Evolutionary conservation across 2,113 vertebrate genomes (phyloP).

Genomic region (Macquaria ambigua): DNA sequence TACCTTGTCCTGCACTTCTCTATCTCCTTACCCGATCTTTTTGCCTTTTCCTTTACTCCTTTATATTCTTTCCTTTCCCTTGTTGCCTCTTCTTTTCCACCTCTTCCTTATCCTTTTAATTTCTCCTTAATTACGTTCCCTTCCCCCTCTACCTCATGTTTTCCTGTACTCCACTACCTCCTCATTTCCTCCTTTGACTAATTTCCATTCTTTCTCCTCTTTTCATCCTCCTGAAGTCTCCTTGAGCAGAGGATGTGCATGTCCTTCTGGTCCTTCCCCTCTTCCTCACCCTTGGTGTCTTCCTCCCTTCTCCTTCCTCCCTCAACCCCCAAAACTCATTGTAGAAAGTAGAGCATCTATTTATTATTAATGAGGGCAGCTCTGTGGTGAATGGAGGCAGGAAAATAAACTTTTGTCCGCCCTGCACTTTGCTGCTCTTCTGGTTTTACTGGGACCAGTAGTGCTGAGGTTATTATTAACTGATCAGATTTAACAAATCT

Average conservation of each 20-base stretch:
- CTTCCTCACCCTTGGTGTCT: background rate
- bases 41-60: background rate
- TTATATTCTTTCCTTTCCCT: background rate
- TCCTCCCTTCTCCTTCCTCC: background rate
- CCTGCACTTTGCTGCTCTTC: conserved; percentile 37
- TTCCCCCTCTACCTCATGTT: background rate
- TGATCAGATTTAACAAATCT: background rate
- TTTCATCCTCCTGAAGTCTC: background rate
- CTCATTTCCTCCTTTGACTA: background rate
- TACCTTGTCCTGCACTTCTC: background rate
- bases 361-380: conserved; percentile 64
- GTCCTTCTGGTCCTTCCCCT: conserved; percentile 3
- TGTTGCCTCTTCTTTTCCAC: too few relatives aligned
- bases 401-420: conserved; percentile 42
- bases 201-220: background rate
- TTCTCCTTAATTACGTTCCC: background rate
- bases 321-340: conserved; percentile 6
- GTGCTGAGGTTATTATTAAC: background rate
- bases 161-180: background rate
- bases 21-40: background rate
- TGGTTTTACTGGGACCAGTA: background rate
- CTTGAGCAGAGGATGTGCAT: background rate
- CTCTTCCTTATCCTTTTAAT: background rate
- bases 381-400: conserved; percentile 56
- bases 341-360: conserved; percentile 67